phyloP scores from a whole-genome alignment of 1,140 invertebrate genomes.

The Bombus vancouverensis region DNA sequence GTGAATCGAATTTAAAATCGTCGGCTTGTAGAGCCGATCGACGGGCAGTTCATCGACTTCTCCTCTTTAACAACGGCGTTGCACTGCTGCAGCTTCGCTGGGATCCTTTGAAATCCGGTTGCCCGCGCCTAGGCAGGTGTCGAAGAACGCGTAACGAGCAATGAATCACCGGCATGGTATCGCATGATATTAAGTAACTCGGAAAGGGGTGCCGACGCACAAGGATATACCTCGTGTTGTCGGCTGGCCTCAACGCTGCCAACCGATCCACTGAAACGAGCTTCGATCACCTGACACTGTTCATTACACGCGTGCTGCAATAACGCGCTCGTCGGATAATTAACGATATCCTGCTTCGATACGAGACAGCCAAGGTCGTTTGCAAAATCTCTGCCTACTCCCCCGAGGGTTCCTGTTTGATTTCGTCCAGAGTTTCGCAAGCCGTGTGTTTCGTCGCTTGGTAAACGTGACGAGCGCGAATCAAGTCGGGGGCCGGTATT shows the following conservation, averaged over 20 bases:
- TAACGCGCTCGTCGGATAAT: conserved; percentile 61
- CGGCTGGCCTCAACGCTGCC: conserved; percentile 50
- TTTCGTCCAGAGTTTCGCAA: background rate
- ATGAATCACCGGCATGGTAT: conserved; percentile 48
- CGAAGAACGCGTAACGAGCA: conserved; percentile 53
- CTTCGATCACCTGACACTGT: conserved; percentile 69
- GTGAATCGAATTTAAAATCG: conserved; percentile 26
- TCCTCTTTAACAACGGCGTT: background rate
- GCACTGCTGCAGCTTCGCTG: background rate
- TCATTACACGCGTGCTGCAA: conserved; percentile 61
- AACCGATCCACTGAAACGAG: conserved; percentile 67
- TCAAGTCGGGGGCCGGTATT: conserved; percentile 21
- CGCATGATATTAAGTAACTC: conserved; percentile 53
- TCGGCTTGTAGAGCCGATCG: background rate
- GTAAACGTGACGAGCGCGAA: background rate
- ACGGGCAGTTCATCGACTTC: conserved; percentile 30
- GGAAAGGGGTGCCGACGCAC: conserved; percentile 52
- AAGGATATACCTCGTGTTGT: conserved; percentile 47
- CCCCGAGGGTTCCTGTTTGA: background rate
- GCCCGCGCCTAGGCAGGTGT: conserved; percentile 27
- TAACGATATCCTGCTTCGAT: conserved; percentile 62
- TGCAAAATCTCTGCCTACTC: conserved; percentile 15
- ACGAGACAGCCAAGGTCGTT: background rate
- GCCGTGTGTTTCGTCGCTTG: background rate
- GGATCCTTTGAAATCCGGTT: conserved; percentile 25